phyloP scores from a whole-genome alignment of 2,888 invertebrate genomes.

The Villa cingulata region DNA sequence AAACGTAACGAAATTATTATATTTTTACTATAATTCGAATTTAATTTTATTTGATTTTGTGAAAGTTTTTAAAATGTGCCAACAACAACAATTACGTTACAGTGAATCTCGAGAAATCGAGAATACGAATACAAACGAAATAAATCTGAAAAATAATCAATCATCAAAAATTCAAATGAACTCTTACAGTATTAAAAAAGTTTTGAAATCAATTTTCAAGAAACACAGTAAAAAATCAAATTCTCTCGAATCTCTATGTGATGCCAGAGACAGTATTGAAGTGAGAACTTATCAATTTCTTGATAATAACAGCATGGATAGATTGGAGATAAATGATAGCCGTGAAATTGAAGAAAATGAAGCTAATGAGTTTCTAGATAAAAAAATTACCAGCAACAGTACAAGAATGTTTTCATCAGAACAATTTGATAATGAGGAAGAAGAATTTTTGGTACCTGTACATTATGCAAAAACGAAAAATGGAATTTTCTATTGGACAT shows the following conservation, averaged over 20 bases:
- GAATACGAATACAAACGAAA: neutral
- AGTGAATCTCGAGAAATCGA: too few relatives aligned
- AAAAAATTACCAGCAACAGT: neutral
- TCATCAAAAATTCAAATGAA: neutral
- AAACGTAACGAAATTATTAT: too few relatives aligned
- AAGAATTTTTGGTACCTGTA: conserved; percentile 43
- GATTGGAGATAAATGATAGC: too few relatives aligned
- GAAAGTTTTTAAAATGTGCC: too few relatives aligned
- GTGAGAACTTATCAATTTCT: too few relatives aligned
- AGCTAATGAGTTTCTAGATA: conserved; percentile 49
- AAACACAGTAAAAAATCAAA: conserved; percentile 44
- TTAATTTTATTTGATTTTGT: too few relatives aligned
- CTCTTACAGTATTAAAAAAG: neutral
- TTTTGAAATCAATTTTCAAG: neutral
- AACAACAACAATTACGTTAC: neutral
- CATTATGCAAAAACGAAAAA: conserved; percentile 69
- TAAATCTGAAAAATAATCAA: too few relatives aligned
- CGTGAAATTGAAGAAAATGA: conserved; percentile 64
- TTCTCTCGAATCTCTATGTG: conserved; percentile 42
- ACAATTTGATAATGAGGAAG: neutral
- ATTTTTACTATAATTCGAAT: too few relatives aligned
- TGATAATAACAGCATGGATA: too few relatives aligned
- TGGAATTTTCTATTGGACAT: conserved; percentile 76
- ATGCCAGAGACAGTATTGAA: neutral
- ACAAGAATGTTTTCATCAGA: too few relatives aligned